phyloP scores from a whole-genome alignment of 2,113 vertebrate species.

The Ophthalmolycus amberensis region DNA sequence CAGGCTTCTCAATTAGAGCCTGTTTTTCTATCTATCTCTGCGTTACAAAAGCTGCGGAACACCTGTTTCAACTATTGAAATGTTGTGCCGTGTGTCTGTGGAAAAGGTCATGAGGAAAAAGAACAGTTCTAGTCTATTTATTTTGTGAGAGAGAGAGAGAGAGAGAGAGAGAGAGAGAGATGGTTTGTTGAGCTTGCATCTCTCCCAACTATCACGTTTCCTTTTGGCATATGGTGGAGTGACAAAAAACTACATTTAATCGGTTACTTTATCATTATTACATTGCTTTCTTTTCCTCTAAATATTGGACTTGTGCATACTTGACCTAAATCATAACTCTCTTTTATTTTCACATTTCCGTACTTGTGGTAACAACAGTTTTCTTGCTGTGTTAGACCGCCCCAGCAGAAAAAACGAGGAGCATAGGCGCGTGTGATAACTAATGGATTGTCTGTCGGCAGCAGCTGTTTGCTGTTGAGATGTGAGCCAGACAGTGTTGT shows the following conservation, averaged over 20 bases:
- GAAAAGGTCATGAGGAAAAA: neutral
- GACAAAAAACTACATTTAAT: neutral
- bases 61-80: neutral
- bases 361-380: neutral
- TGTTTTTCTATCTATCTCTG: neutral
- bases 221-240: neutral
- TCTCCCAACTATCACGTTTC: neutral
- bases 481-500: too few species aligned
- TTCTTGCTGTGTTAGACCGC: conserved; percentile 15
- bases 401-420: conserved; percentile 10
- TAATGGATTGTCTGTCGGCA: conserved; percentile 43
- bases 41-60: too few species aligned
- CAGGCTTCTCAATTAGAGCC: neutral
- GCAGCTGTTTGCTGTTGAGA: conserved; percentile 59
- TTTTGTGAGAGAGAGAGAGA: neutral
- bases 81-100: neutral
- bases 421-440: conserved; percentile 10
- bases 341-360: conserved; percentile 8
- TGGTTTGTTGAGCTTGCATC: neutral
- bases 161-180: neutral
- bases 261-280: conserved; percentile 14
- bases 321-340: conserved; percentile 6
- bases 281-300: neutral
- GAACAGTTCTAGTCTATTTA: neutral
- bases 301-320: neutral